These are phyloP conservation scores for Pseudobourletiella spinata DNA, from an alignment of 1,140 invertebrate genomes.

Conservation along the genomic window DNA sequence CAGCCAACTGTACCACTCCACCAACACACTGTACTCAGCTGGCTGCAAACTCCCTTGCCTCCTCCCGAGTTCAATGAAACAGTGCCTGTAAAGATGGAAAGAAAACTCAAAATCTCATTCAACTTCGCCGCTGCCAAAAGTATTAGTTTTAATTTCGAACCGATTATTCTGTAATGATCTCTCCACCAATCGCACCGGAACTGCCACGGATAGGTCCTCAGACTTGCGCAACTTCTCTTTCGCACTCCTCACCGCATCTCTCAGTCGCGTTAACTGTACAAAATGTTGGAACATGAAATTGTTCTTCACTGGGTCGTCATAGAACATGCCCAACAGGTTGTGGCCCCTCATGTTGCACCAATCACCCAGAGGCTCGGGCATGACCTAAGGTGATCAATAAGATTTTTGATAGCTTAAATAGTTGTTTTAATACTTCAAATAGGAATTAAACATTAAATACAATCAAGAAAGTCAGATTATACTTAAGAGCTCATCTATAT, in stretches of 20 bases:
- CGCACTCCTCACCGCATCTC: slow-evolving; percentile 30
- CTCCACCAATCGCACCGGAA: slow-evolving; percentile 47
- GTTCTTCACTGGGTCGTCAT: slow-evolving; percentile 46
- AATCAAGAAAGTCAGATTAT: too few relatives aligned
- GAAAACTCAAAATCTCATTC: too few relatives aligned
- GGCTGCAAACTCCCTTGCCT: slow-evolving; percentile 43
- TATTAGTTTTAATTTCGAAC: slow-evolving; percentile 24
- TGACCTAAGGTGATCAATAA: too few relatives aligned
- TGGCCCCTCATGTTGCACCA: slow-evolving; percentile 48
- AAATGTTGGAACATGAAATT: slow-evolving; percentile 50
- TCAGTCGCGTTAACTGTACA: slow-evolving; percentile 48
- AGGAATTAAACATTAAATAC: too few relatives aligned
- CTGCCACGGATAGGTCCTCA: background rate
- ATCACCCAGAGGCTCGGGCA: slow-evolving; percentile 42
- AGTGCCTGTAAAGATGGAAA: slow-evolving; percentile 44
- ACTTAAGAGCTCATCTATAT: too few relatives aligned
- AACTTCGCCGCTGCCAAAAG: too few relatives aligned
- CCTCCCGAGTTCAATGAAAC: slow-evolving; percentile 50
- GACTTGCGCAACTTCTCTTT: slow-evolving; percentile 8
- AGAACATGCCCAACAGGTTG: slow-evolving; percentile 48
- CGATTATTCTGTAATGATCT: slow-evolving; percentile 48
- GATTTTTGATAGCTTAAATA: too few relatives aligned
- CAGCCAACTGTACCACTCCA: slow-evolving; percentile 48
- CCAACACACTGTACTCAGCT: slow-evolving; percentile 47
- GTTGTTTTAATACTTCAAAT: too few relatives aligned